Evolutionary conservation across 1,140 invertebrate genomes (phyloP), one percentile per base, ranked within the genome.

Genomic region (Hormaphis cornu): DNA sequence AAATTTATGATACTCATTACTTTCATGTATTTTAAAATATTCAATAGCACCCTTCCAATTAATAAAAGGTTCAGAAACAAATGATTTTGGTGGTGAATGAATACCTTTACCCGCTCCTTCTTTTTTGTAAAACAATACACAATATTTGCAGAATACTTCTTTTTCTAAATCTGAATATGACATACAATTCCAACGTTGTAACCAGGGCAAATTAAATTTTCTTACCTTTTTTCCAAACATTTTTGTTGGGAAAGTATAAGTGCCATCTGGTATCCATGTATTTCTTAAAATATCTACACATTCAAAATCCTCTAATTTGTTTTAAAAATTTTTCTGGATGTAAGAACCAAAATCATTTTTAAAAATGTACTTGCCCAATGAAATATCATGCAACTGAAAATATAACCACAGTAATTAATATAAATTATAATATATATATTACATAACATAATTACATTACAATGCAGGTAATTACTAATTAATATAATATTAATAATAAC

Each of bases 21-120:
- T 33, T 54, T 54, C 28, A 54, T 54, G 52, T 54, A 54, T 22
- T 54, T 54, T 35, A 54, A 54, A 54, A 4, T 54, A 35, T 16
- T 54, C 52, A 20, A 54, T 54, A 33, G 28, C 3, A 35, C 33
- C 28, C 8, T 54, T 54, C 52, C 28, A 54, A 54, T 54, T 54
- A 33, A 33, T 14, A 20, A 54, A 56, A 10, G 18, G 53, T 35
- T 56, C 16, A 56, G 9, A 5, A 35, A 54, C 53, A 22, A 35
- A 35, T 54, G 53, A 54, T 9, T 54, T 54, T 54, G 30, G 53
- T 10, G 4, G 53, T 54, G 30, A 54, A 54, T 54, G 28, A 26
- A 54, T 18, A 54, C 28, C n/a, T 54, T 54, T 54, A 54, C 28
- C 28, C 10, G 28, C 3, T 54, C 18, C n/a, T 54, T 35, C 28